Evolutionary conservation across 2,797 vertebrate species (phyloP).

Genomic region (Euthynnus affinis): DNA sequence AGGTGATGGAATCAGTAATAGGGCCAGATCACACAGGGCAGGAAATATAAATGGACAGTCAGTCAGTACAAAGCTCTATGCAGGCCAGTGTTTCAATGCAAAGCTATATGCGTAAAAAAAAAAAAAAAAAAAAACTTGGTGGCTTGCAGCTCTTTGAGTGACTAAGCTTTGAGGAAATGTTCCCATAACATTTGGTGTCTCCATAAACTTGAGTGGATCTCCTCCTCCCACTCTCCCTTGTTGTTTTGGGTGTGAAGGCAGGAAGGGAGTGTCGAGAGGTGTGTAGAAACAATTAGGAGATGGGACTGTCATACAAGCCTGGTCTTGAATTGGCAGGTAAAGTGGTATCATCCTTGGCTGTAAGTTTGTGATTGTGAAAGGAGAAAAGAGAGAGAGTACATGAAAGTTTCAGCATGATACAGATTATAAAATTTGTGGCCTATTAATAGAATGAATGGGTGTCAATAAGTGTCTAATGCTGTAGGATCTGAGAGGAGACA

Average conservation of each 20-base stretch:
- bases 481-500: not conserved
- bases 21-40: constrained; percentile 14
- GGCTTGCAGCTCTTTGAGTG: constrained; percentile 11
- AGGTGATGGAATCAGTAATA: constrained; percentile 29
- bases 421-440: not conserved
- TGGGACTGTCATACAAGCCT: constrained; percentile 37
- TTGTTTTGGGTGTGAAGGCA: constrained; percentile 32
- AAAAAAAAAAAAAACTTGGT: not conserved
- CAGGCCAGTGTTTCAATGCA: not conserved
- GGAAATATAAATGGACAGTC: constrained; percentile 8
- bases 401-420: constrained; percentile 16
- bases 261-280: constrained; percentile 25
- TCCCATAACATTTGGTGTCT: constrained; percentile 64
- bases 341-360: constrained; percentile 28
- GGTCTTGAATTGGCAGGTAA: constrained; percentile 49
- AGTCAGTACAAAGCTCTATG: constrained; percentile 4
- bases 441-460: not conserved
- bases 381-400: not conserved
- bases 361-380: constrained; percentile 5
- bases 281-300: constrained; percentile 19
- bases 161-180: constrained; percentile 45
- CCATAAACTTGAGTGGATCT: constrained; percentile 49
- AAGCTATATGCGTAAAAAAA: not conserved
- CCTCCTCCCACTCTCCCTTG: constrained; percentile 30
- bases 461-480: not conserved